Evolutionary conservation across 2,888 invertebrate species (phyloP), one percentile per base, ranked within the genome.

Genomic region (Schizotus pectinicornis): DNA sequence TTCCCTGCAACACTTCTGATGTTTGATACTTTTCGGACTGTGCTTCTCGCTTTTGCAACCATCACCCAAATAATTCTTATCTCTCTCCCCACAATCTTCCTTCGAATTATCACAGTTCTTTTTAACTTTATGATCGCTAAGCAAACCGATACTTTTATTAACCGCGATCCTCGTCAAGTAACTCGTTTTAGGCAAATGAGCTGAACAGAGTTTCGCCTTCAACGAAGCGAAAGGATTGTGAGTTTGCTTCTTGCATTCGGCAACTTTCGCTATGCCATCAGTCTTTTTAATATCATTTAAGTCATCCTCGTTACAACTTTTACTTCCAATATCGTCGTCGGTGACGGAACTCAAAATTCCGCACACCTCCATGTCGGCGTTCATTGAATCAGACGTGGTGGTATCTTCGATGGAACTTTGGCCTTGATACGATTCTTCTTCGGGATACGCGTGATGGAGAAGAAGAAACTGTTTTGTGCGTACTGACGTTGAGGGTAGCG

Each of bases 281-380:
- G 77, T 76, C 76, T 79, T 79, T 71, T 74, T 75, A 47, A 67
- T 68, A 67, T 74, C 72, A 50, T 56, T 50, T 34, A 56, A 57
- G 13, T 69, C 67, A 11, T 70, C 69, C 14, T 74, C 74, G 46
- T 71, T 70, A 51, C 63, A 71, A 53, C 65, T 67, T 61, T 72
- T 75, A 56, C 58, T 71, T 55, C 65, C 72, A 63, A 74, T 55
- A 56, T 77, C 75, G 31, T 73, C 77, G 60, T 77, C 77, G 9
- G 74, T 73, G 7, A 75, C 65, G 0, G 78, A 74, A 65, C 77
- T 80, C 31, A 81, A 67, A 53, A 81, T 81, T n/a, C 79, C 80
- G 63, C 81, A 79, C 7, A 81, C 81, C 69, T 83, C 82, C 69
- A 81, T 76, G 61, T 82, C 83, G 3, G 81, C 81, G 61, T 81